Evolutionary conservation across 2,888 invertebrate genomes (phyloP), one percentile per base, ranked within the genome.

Genomic region (Lutraria lutraria): DNA sequence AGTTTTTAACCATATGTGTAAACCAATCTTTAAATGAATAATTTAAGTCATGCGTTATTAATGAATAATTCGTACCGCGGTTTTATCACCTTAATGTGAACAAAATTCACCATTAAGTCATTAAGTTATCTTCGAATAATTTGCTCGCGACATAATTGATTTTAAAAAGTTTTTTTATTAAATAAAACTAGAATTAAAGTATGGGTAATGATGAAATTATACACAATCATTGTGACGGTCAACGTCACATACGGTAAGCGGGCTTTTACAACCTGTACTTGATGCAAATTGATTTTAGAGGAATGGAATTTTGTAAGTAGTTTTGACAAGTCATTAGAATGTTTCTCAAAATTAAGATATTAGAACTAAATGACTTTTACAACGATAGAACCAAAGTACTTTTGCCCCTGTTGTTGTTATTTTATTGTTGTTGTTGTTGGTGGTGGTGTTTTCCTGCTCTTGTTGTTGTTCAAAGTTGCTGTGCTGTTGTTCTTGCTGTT

Each of bases 131-230:
- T 25, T 25, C 25, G 25, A 13, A 25, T 68, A 25, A 68, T 68
- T 68, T 25, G 25, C 25, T 25, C 63, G 25, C 0, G 0, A 25
- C 12, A 68, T 25, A 68, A 68, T 25, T 68, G 63, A n/a, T 68
- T 25, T 68, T 68, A 68, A 25, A 68, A 68, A 25, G 25, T 25
- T 68, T 21, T 63, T 63, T 43, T 68, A n/a, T 19, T n/a, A 12
- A 25, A 68, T 68, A 25, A 68, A 68, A 25, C 63, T 10, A n/a
- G 12, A 68, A 68, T 68, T 25, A 68, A 68, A 68, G 8, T 68
- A 68, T 68, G 63, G 63, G 8, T 68, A 68, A 68, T 68, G 63
- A 25, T 68, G 25, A 68, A 68, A 68, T 68, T 68, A 68, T 68
- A 68, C 63, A 25, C n/a, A 68, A n/a, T 68, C 12, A 68, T 25